Base-by-base conservation (phyloP, 2,113 vertebrate species). In the Tragelaphus buxtoni region DNA sequence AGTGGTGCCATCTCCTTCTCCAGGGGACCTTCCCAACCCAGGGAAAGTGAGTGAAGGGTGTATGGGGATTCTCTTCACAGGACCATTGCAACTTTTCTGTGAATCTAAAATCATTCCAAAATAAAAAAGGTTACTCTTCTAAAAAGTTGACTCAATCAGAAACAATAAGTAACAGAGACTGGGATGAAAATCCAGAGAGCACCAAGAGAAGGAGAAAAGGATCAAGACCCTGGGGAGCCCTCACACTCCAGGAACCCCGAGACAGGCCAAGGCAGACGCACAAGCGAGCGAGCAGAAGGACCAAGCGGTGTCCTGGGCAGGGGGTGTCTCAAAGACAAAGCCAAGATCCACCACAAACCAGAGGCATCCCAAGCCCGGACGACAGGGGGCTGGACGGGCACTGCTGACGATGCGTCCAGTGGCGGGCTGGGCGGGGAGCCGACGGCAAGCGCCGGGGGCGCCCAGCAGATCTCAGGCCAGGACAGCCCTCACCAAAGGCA, bases 341-440 rank as follows among this genome's bases (percentile, higher is more conserved):
- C 11, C 17, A 9, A 39, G 51, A 3, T 4, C 63, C 39, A 30
- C 47, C 56, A 7, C 0, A 2, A 49, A n/a, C 49, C 11, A 58
- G 18, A n/a, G 4, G 9, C 4, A 24, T 12, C 51, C 53, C 17
- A 2, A 18, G 56, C 28, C 18, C 5, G 47, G 53, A 18, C 3
- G 4, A 20, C 9, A 26, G 77, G 16, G 0, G 0, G 11, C 4
- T 2, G 8, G 32, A 24, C 2, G 16, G 72, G 12, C 24, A 11
- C 42, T 32, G 26, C 60, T 24, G 10, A 22, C 1, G 9, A n/a
- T 10, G 18, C 5, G 39, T 9, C 20, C 55, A 26, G 82, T 9
- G 13, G 83, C 4, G 0, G 1, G 58, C 7, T 4, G 5, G 26
- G 28, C 4, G 0, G 0, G 4, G 49, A 11, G 35, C 91, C 42